Percentiles rank a stretch among this genome's conserved stretches.
Evolutionary conservation across 2,888 invertebrate species (phyloP).

Genomic region (Ernsta delagoae): DNA sequence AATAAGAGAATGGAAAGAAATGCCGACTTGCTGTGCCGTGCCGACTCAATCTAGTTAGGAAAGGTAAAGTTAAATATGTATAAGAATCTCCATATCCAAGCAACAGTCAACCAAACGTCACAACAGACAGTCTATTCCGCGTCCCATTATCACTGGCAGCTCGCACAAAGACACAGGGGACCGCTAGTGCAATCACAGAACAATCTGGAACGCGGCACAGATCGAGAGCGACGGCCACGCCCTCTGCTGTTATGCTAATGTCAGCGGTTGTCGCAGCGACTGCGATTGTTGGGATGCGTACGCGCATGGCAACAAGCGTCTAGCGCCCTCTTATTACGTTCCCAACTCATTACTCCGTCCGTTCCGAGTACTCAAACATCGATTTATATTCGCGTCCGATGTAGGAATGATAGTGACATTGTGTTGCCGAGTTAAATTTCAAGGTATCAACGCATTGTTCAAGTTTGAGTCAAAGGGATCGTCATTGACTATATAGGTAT

Average conservation of each 20-base stretch:
- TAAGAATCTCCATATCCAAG: no score
- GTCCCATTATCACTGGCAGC: slow-evolving; percentile 22
- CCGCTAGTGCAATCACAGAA: slow-evolving; percentile 36
- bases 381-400: neutral
- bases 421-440: neutral
- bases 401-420: neutral
- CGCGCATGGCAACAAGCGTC: neutral
- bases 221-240: slow-evolving; percentile 38
- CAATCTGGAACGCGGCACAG: slow-evolving; percentile 42
- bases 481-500: neutral
- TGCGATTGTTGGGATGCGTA: slow-evolving; percentile 18
- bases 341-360: no score
- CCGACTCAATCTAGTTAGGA: no score
- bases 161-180: slow-evolving; percentile 27
- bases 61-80: no score
- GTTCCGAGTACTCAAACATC: no score
- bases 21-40: no score
- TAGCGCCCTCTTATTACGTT: slow-evolving; percentile 24
- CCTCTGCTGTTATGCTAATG: slow-evolving; percentile 43
- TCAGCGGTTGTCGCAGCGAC: slow-evolving; percentile 17
- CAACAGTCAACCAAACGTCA: no score
- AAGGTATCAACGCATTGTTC: neutral
- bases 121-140: no score
- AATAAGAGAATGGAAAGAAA: no score
- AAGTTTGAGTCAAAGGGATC: neutral